A percentile compares a stretch with the other conserved stretches of the same genome.
phyloP scores from a whole-genome alignment of 2,888 invertebrate species.

The Callyntrura guangdongensis region DNA sequence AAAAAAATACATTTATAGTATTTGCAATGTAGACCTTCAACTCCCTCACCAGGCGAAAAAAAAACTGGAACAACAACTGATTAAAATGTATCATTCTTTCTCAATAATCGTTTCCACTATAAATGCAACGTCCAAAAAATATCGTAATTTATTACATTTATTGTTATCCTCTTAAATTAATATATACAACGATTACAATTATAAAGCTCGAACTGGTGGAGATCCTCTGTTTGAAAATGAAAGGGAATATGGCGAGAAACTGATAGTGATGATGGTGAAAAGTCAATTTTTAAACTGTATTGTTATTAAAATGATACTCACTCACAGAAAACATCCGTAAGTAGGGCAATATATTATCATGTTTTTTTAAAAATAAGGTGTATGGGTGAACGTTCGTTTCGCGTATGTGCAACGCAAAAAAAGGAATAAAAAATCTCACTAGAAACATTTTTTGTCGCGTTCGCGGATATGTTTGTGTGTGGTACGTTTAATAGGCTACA shows the following conservation, averaged over 20 bases:
- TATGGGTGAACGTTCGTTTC: neutral
- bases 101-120: neutral
- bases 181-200: neutral
- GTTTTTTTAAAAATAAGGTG: neutral
- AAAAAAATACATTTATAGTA: neutral
- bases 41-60: neutral
- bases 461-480: neutral
- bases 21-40: neutral
- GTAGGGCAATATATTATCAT: conserved; percentile 36
- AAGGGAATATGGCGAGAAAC: neutral
- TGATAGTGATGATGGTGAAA: neutral
- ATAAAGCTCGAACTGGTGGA: neutral
- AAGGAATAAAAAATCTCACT: conserved; percentile 24
- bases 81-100: neutral
- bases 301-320: conserved; percentile 46
- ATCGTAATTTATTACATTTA: neutral
- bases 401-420: neutral
- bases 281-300: conserved; percentile 29
- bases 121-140: neutral
- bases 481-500: neutral
- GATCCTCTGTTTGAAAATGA: neutral
- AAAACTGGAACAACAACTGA: neutral
- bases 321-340: conserved; percentile 8
- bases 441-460: neutral
- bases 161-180: too few relatives aligned